These are phyloP conservation scores for Alosa sapidissima DNA, from an alignment of 2,797 vertebrate genomes.

Conservation along the genomic window DNA sequence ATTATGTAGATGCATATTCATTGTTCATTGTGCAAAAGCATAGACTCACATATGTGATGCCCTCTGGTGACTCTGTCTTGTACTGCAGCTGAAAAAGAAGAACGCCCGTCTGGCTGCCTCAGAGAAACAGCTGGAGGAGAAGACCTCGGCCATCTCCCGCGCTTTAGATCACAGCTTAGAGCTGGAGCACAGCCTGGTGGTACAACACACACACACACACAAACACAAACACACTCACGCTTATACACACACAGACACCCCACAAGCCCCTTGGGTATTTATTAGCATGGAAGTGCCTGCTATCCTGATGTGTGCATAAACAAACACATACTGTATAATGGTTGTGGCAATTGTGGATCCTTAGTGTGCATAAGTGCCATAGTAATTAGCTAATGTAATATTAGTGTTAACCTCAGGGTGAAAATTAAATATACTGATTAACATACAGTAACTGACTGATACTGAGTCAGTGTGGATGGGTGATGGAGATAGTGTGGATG, in stretches of 20 bases:
- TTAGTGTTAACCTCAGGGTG: neutral
- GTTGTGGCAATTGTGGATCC: slow-evolving; percentile 50
- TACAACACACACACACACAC: slow-evolving; percentile 32
- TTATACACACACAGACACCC: slow-evolving; percentile 17
- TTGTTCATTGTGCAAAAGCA: neutral
- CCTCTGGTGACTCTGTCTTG: slow-evolving; percentile 44
- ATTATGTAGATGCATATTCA: slow-evolving; percentile 16
- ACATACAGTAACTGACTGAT: neutral
- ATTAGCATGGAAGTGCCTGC: slow-evolving; percentile 57
- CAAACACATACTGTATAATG: slow-evolving; percentile 67
- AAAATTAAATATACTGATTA: neutral
- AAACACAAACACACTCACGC: slow-evolving; percentile 1
- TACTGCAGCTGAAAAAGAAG: slow-evolving; percentile 77
- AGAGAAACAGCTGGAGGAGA: slow-evolving; percentile 72
- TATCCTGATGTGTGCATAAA: neutral
- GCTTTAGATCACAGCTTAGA: slow-evolving; percentile 41
- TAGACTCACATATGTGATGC: neutral
- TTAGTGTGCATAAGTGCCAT: slow-evolving; percentile 24
- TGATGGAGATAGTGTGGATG: neutral
- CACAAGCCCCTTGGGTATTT: slow-evolving; percentile 34
- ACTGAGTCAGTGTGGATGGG: neutral
- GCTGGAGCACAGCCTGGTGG: slow-evolving; percentile 32
- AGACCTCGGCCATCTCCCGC: slow-evolving; percentile 48
- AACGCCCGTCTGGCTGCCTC: slow-evolving; percentile 68
- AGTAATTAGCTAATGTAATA: slow-evolving; percentile 60